These are phyloP conservation scores for Caenorhabditis wallacei DNA, from an alignment of 2,888 invertebrate genomes.

Conservation along the genomic window DNA sequence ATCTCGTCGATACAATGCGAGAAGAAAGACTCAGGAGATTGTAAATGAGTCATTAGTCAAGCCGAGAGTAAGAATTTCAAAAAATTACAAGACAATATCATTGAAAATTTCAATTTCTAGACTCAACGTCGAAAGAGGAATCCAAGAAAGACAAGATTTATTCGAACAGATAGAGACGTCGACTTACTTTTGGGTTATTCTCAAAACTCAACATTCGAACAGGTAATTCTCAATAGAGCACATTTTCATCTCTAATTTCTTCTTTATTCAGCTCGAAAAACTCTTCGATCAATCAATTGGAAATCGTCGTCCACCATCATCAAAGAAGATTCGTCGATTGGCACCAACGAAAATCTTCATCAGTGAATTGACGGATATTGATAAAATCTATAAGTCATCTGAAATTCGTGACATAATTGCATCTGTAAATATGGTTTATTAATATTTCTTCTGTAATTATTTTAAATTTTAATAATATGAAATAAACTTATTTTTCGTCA, in stretches of 20 bases:
- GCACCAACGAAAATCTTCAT: conserved; percentile 79
- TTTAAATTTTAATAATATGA: not conserved
- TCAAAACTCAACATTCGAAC: conserved; percentile 72
- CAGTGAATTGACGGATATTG: conserved; percentile 81
- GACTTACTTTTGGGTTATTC: conserved; percentile 79
- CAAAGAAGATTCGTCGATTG: conserved; percentile 65
- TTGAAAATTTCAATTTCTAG: not conserved
- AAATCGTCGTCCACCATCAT: conserved; percentile 19
- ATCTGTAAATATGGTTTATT: conserved; percentile 68
- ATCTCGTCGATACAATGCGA: conserved; percentile 63
- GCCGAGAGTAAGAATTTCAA: conserved; percentile 62
- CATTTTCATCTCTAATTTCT: not conserved
- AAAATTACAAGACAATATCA: too few relatives aligned
- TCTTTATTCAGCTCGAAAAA: conserved; percentile 69
- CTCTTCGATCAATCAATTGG: conserved; percentile 64
- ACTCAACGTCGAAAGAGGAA: conserved; percentile 64
- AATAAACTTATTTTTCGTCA: not conserved
- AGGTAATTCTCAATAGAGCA: conserved; percentile 32
- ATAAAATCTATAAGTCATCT: conserved; percentile 80
- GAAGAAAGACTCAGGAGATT: conserved; percentile 80
- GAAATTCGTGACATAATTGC: conserved; percentile 81
- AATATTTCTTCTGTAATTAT: not conserved
- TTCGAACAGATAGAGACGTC: conserved; percentile 74
- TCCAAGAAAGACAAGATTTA: conserved; percentile 70
- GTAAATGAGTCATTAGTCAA: conserved; percentile 72